Evolutionary conservation across 2,888 invertebrate genomes (phyloP).

Genomic region (Andricus curvator): DNA sequence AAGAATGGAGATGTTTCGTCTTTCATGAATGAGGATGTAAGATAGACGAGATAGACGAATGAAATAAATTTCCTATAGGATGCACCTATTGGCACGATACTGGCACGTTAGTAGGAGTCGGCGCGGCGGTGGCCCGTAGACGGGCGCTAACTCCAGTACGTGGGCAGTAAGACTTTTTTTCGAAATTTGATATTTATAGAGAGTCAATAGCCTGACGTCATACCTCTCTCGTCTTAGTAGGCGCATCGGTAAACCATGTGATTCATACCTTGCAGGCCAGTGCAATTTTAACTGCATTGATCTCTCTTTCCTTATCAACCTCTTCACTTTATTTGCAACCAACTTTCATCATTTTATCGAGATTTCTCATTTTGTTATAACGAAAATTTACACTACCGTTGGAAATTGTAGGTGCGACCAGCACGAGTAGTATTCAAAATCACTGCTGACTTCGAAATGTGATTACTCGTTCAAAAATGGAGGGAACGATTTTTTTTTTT

Average conservation of each 20-base stretch:
- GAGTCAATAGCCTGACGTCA: conserved; percentile 72
- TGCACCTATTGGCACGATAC: conserved; percentile 2
- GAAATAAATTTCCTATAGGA: background rate
- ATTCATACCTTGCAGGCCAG: conserved; percentile 22
- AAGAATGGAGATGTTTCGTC: background rate
- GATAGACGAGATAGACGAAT: background rate
- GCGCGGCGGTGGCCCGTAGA: conserved; percentile 46
- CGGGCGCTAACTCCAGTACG: conserved; percentile 51
- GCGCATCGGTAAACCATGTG: conserved; percentile 43
- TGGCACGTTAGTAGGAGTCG: background rate
- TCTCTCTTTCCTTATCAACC: conserved; percentile 1
- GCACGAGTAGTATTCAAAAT: too few species aligned
- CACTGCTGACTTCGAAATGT: too few species aligned
- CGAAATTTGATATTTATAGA: conserved; percentile 72
- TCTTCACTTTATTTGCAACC: background rate
- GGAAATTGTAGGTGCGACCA: too few species aligned
- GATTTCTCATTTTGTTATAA: background rate
- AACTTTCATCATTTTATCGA: conserved; percentile 6
- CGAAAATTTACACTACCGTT: too few species aligned
- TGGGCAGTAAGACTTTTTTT: conserved; percentile 65
- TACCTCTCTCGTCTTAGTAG: conserved; percentile 46
- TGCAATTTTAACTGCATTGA: conserved; percentile 15
- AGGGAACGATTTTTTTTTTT: too few species aligned
- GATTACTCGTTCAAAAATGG: too few species aligned
- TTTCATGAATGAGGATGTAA: background rate